Base-by-base conservation (phyloP, 2,888 invertebrate species). In the Microctonus brassicae region DNA sequence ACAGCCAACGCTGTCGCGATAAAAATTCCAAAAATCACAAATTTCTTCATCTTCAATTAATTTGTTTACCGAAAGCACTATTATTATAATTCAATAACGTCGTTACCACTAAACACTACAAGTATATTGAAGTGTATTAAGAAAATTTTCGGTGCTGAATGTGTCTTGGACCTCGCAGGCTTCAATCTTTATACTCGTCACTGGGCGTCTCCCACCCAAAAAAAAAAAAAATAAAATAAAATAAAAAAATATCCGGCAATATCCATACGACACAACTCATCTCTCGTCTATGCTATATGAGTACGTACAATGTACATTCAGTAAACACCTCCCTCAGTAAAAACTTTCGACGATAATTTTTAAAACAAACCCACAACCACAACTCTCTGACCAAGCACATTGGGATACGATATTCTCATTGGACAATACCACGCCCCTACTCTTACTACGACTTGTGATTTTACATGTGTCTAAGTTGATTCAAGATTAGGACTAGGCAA, bases 271-370 rank as follows among this genome's bases (percentile, higher is more conserved):
- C 66, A 70, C 69, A 65, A 72, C 60, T 61, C 65, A 53, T 72
- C 69, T 77, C 78, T 70, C 78, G 76, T 76, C 80, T 79, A 77
- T 80, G 80, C 79, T 60, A 24, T 47, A 57, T 70, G 73, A 61
- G 73, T 61, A 61, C 47, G 62, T 67, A 67, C 69, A 63, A 62
- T 70, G 63, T 68, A 63, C 62, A 17, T 4, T 17, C 17, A 29
- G 29, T 29, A 47, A 20, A 70, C 62, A 77, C 79, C 79, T 78
- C 78, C 79, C 75, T 79, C 73, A 74, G 70, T 34, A 47, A 75
- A 76, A 81, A 82, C 86, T 86, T 85, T 87, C 85, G 80, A 85
- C 83, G 85, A 82, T 86, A 85, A 85, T 87, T 87, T 85, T 86
- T 87, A 86, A 84, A 87, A 86, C 86, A 87, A 87, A 84, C 83